These are phyloP conservation scores for Felis chaus DNA, from an alignment of 2,113 vertebrate genomes.

Conservation along the genomic window DNA sequence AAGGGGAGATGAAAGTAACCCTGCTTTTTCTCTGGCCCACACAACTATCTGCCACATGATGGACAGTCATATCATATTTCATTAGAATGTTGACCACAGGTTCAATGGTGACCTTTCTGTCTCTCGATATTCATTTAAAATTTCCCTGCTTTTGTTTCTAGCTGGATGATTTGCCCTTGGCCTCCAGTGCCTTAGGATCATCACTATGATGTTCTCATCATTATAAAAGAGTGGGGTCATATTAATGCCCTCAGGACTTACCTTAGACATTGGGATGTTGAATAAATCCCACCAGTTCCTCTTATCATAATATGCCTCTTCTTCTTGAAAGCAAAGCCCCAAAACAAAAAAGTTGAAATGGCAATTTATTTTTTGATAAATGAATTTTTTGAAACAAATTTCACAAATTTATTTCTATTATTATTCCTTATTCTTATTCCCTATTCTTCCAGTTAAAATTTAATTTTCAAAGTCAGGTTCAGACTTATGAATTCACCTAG, in stretches of 20 bases:
- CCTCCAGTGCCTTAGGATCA: background rate
- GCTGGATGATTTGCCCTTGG: background rate
- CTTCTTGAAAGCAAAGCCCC: conserved; percentile 10
- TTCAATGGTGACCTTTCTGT: background rate
- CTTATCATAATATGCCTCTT: background rate
- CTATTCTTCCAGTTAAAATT: conserved; percentile 1
- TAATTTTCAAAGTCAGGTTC: conserved; percentile 19
- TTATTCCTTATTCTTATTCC: background rate
- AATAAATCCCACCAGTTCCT: background rate
- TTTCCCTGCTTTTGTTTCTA: background rate
- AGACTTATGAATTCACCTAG: background rate
- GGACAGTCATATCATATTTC: background rate
- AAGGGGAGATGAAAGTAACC: background rate
- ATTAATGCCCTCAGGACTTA: background rate
- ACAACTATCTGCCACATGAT: background rate
- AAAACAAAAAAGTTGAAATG: background rate
- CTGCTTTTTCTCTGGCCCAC: background rate
- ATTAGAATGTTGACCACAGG: background rate
- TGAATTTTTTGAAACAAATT: conserved; percentile 14
- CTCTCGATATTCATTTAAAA: background rate
- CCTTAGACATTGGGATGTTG: background rate
- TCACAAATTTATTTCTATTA: background rate
- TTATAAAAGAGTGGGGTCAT: background rate
- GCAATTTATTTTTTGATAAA: background rate
- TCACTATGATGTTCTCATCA: background rate